phyloP scores from a whole-genome alignment of 2,888 invertebrate species.

The Leptopilina myrica region DNA sequence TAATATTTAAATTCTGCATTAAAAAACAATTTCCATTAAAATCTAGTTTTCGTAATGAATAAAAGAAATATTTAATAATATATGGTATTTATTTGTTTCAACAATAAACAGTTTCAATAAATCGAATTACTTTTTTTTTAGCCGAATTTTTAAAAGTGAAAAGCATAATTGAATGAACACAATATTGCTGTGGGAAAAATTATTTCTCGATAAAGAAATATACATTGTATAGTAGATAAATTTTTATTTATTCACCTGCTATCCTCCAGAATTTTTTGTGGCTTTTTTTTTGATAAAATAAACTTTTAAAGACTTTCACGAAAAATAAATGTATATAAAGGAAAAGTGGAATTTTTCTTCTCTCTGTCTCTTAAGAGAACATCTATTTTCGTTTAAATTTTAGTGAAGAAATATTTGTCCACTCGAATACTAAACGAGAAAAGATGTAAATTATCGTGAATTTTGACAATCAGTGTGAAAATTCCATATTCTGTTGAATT shows the following conservation, averaged over 20 bases:
- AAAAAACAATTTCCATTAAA: too few relatives aligned
- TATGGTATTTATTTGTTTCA: too few relatives aligned
- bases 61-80: background rate
- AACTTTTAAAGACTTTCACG: background rate
- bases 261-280: conserved; percentile 7
- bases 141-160: too few relatives aligned
- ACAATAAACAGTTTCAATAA: too few relatives aligned
- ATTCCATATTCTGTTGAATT: too few relatives aligned
- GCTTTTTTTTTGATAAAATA: conserved; percentile 7
- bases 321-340: background rate
- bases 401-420: conserved; percentile 5
- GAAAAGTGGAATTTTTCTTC: background rate
- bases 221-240: conserved; percentile 4
- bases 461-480: background rate
- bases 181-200: background rate
- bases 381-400: background rate
- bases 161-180: too few relatives aligned
- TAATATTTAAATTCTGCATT: too few relatives aligned
- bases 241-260: conserved; percentile 47
- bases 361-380: background rate
- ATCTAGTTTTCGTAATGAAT: background rate
- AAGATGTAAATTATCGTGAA: background rate
- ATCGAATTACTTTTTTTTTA: too few relatives aligned
- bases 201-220: background rate
- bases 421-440: background rate